Percentiles rank a stretch among this genome's conserved stretches.
These are phyloP conservation scores for Lepus europaeus DNA, from an alignment of 2,113 vertebrate species.

Conservation along the genomic window DNA sequence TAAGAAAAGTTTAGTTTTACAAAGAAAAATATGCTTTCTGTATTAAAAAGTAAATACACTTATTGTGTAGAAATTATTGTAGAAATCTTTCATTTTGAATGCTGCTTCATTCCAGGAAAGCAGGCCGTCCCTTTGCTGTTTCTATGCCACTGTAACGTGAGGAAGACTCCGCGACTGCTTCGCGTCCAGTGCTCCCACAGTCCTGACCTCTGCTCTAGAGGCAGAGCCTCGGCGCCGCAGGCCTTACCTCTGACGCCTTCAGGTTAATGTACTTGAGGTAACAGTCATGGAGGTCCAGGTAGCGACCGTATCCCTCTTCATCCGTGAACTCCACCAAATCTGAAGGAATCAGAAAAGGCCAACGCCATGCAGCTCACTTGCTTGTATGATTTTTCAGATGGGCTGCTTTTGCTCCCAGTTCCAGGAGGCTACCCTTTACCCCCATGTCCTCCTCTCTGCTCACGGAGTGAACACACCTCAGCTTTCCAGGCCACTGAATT, in stretches of 20 bases:
- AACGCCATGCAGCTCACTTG: not conserved
- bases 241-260: conserved; percentile 94
- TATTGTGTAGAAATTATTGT: not conserved
- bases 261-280: conserved; percentile 98
- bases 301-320: conserved; percentile 97
- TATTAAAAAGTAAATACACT: conserved; percentile 1
- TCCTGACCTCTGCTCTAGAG: not conserved
- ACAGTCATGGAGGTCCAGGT: conserved; percentile 98
- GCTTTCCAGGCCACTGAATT: not conserved
- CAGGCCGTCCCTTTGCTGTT: not conserved
- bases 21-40: conserved; percentile 20
- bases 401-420: not conserved
- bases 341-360: conserved; percentile 76
- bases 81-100: conserved; percentile 54
- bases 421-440: not conserved
- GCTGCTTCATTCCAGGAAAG: conserved; percentile 39
- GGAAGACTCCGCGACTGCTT: not conserved
- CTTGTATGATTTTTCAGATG: not conserved
- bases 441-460: not conserved
- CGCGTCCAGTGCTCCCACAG: not conserved
- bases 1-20: conserved; percentile 12
- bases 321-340: conserved; percentile 98
- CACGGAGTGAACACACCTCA: not conserved
- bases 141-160: not conserved
- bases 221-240: not conserved